Conservation (phyloP, 2,797 vertebrate genomes). For the Meda fulgida region DNA sequence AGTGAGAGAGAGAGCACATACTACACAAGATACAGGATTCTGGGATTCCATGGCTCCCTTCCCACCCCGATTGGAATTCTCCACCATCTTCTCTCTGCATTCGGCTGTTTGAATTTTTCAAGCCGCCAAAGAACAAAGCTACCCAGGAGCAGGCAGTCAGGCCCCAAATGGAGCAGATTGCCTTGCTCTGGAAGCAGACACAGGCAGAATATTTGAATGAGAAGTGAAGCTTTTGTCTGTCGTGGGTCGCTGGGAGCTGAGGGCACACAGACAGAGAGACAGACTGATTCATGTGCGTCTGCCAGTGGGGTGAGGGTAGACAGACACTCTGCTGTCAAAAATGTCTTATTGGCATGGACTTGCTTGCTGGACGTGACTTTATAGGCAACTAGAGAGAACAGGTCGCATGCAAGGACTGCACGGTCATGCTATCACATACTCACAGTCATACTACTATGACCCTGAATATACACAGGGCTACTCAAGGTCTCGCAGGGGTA, state of each 20-base stretch:
- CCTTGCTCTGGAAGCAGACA: slow-evolving; percentile 50
- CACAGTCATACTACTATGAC: neutral
- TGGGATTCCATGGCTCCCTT: slow-evolving; percentile 45
- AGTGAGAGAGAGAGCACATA: slow-evolving; percentile 3
- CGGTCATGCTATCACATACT: neutral
- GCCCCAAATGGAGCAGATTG: slow-evolving; percentile 46
- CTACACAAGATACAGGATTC: slow-evolving; percentile 38
- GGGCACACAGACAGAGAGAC: slow-evolving; percentile 26
- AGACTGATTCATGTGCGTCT: slow-evolving; percentile 37
- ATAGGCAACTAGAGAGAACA: slow-evolving; percentile 4
- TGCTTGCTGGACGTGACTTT: slow-evolving; percentile 7
- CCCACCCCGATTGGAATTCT: slow-evolving; percentile 43
- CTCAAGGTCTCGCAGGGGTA: neutral
- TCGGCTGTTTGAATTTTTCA: slow-evolving; percentile 51
- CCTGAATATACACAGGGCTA: neutral
- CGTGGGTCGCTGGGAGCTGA: slow-evolving; percentile 22
- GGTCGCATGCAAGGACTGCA: neutral
- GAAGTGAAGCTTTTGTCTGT: slow-evolving; percentile 57
- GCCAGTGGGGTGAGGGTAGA: slow-evolving; percentile 47
- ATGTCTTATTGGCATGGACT: slow-evolving; percentile 46
- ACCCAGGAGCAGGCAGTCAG: slow-evolving; percentile 28
- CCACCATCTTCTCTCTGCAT: slow-evolving; percentile 25
- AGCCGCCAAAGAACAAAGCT: slow-evolving; percentile 42
- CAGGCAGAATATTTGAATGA: slow-evolving; percentile 56
- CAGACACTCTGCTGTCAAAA: slow-evolving; percentile 51